Evolutionary conservation across 2,113 vertebrate species (phyloP).

Genomic region (Alligator mississippiensis): DNA sequence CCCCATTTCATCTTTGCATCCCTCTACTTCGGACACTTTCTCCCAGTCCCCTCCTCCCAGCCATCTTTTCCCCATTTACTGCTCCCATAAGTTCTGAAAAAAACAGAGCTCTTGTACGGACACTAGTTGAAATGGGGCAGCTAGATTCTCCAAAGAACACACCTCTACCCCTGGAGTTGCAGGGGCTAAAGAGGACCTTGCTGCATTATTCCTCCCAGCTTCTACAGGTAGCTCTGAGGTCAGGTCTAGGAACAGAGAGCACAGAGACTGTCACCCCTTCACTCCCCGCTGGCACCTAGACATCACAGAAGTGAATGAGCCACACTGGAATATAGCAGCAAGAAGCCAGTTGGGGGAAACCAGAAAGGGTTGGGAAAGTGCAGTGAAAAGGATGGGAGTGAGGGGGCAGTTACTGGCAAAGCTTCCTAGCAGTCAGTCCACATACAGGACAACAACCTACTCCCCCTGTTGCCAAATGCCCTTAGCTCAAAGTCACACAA

Average conservation of each 20-base stretch:
- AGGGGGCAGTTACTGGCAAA: background rate
- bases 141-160: background rate
- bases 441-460: fast-evolving
- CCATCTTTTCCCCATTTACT: fast-evolving
- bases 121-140: background rate
- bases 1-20: background rate
- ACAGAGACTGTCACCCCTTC: fast-evolving
- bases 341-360: background rate
- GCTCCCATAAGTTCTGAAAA: background rate
- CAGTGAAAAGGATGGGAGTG: background rate
- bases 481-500: background rate
- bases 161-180: fast-evolving
- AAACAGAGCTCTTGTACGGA: background rate
- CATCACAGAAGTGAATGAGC: background rate
- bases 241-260: fast-evolving
- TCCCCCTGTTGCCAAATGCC: background rate
- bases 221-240: background rate
- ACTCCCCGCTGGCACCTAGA: background rate
- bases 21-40: background rate
- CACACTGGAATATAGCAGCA: background rate
- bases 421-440: background rate
- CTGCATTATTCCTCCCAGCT: background rate
- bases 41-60: background rate
- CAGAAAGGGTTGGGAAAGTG: background rate
- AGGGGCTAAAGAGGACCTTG: fast-evolving